Evolutionary conservation across 2,888 invertebrate species (phyloP), one percentile per base, ranked within the genome.

Genomic region (Dexiosoma caninum): DNA sequence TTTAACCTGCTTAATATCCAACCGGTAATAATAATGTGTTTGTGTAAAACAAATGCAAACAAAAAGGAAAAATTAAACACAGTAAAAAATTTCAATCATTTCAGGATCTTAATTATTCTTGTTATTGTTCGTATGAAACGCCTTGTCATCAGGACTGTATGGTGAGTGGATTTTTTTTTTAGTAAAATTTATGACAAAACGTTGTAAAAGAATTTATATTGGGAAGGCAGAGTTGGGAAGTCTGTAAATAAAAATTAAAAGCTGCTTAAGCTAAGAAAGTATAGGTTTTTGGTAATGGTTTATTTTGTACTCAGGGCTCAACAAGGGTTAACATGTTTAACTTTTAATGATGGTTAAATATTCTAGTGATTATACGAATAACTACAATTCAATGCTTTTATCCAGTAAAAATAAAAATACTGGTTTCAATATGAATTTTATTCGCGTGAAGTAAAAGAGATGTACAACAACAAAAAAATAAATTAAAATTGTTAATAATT

Each of bases 311-410:
- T 3, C 12, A 12, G 0, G 6, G 16, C n/a, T 16, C 2, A 0
- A 5, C 9, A 37, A 16, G 66, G 14, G 42, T 53, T 42, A 60
- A 60, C 3, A 23, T 35, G 7, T 12, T 19, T 27, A 21, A 37
- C 14, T 49, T 46, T 46, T 14, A 64, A 64, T 32, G 32, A 35
- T 49, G 23, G 14, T 49, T 14, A 53, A 66, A 12, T 16, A 23
- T 44, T 69, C 21, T 21, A 19, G 32, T 44, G 57, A 46, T 35
- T 16, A 46, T n/a, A n/a, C n/a, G n/a, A n/a, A n/a, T n/a, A 57
- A 57, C 46, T 23, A 70, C 57, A 70, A 67, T 67, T 40, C 42
- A 40, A 37, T 59, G 57, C 16, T 46, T 35, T 70, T 23, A 23
- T 59, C 44, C 27, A 16, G 37, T 12, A 59, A 70, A 42, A 35